Base-by-base conservation (phyloP, 1,140 invertebrate genomes). In the Notospermus geniculatus region DNA sequence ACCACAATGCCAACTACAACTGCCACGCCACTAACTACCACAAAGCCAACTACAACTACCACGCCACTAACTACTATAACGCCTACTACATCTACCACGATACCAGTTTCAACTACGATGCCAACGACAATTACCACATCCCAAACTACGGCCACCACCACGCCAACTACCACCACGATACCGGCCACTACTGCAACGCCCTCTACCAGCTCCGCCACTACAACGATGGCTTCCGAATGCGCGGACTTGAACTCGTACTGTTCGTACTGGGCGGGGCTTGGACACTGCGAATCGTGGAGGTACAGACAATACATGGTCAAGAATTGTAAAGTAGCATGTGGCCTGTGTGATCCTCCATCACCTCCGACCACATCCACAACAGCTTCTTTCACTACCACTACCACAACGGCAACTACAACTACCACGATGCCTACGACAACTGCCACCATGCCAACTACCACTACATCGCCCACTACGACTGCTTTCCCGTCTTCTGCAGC, bases 1-100 rank as follows among this genome's bases (percentile, higher is more conserved):
- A 36, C 41, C 23, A 19, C 29, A 2, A 5, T 22, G 23, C 5
- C 23, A 11, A 32, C 32, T 36, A 28, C 52, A 9, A 54, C 59
- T 55, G 27, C 58, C 23, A n/a, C 22, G 7, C 4, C 29, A 25
- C 19, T 5, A 17, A 36, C 32, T 36, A 23, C 58, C 53, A 52
- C 45, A 25, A 52, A n/a, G n/a, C n/a, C 45, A 55, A 22, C 45
- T 53, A 30, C 45, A 55, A 28, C 58, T 59, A 59, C 45, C 29
- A 53, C 45, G 19, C 41, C 58, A n/a, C n/a, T n/a, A n/a, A n/a
- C n/a, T n/a, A n/a, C n/a, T n/a, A n/a, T n/a, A n/a, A n/a, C 15
- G 5, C 23, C 58, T 59, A 53, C 45, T 54, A 53, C 58, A 54
- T 27, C 58, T 28, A 59, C 58, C 25, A 59, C 58, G 17, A 53